Evolutionary conservation across 2,888 invertebrate species (phyloP).

Genomic region (Orthosia gothica): DNA sequence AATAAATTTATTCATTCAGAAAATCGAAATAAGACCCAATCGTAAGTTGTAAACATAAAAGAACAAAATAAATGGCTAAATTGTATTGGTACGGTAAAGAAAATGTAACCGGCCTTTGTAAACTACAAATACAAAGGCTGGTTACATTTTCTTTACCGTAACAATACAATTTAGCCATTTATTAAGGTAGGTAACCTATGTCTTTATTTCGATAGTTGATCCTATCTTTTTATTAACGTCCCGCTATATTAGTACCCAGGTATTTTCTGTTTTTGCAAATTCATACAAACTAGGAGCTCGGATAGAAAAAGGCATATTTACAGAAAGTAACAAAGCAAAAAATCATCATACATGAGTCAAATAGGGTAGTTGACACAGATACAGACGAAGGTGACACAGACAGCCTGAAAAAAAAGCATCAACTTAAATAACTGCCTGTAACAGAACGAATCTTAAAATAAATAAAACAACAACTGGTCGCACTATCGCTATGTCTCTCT

Average conservation of each 20-base stretch:
- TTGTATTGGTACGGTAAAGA: no score
- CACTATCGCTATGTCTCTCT: no score
- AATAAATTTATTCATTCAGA: no score
- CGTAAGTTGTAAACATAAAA: slow-evolving; percentile 10
- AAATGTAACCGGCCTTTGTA: no score
- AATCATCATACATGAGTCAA: not conserved
- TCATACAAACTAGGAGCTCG: no score
- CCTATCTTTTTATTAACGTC: no score
- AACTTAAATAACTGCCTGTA: no score
- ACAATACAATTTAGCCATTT: not conserved
- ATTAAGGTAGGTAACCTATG: not conserved
- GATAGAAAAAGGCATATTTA: not conserved
- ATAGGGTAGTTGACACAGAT: no score
- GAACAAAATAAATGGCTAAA: not conserved
- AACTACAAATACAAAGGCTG: not conserved
- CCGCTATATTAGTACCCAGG: not conserved
- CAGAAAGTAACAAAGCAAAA: not conserved
- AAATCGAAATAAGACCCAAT: slow-evolving; percentile 1
- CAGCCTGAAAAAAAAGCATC: no score
- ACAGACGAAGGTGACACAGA: no score
- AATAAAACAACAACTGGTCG: no score
- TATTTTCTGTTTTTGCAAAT: not conserved
- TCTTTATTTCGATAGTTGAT: not conserved
- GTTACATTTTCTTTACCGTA: not conserved
- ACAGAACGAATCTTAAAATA: no score